phyloP scores from a whole-genome alignment of 2,888 invertebrate species.

The Trachelus tabidus region DNA sequence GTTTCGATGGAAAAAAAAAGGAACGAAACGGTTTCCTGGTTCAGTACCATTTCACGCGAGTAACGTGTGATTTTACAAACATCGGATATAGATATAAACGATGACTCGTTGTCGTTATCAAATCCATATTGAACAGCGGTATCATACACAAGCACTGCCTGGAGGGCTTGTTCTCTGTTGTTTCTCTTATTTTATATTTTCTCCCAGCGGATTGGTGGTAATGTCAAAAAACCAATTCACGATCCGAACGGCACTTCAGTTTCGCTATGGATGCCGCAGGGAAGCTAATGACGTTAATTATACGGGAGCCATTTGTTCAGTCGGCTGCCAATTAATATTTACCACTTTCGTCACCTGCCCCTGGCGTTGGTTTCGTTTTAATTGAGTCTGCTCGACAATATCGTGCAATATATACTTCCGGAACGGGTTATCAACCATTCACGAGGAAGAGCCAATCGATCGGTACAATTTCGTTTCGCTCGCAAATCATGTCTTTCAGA shows the following conservation, averaged over 20 bases:
- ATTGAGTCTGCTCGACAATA: not conserved
- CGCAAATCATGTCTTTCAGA: not conserved
- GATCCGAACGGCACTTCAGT: not conserved
- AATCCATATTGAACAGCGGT: not conserved
- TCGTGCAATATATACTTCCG: constrained; percentile 6
- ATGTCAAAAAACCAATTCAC: constrained; percentile 2
- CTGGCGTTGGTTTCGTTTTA: not conserved
- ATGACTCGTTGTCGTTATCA: not conserved
- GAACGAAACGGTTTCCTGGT: not conserved
- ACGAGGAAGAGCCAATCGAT: not conserved
- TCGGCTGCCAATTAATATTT: not conserved
- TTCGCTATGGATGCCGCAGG: constrained; percentile 7
- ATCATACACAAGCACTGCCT: constrained; percentile 6
- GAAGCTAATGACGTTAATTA: constrained; percentile 22
- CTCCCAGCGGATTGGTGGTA: constrained; percentile 5
- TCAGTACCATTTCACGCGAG: not conserved
- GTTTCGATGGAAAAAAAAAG: not conserved
- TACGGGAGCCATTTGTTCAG: constrained; percentile 7
- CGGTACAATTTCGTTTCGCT: not conserved
- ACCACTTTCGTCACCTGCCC: constrained; percentile 1
- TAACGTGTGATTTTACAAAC: not conserved
- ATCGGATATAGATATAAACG: not conserved
- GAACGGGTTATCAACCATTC: not conserved
- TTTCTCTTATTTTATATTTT: constrained; percentile 13
- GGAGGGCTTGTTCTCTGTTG: constrained; percentile 13